Conservation (phyloP, 2,888 invertebrate species). For the Thalpophila matura region DNA sequence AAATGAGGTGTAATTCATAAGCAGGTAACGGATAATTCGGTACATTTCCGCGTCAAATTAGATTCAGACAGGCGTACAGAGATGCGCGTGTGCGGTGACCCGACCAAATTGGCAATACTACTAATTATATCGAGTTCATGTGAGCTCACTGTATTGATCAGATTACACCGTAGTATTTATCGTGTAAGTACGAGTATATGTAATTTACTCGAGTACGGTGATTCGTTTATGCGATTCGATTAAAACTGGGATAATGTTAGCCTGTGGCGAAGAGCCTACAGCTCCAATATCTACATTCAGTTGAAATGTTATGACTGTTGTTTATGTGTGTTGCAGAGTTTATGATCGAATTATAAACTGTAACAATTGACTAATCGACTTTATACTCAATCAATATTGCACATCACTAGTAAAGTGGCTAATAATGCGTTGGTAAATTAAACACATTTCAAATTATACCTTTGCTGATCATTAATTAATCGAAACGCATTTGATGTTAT, state of each 20-base stretch:
- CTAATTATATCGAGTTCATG: slow-evolving; percentile 53
- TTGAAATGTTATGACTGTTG: slow-evolving; percentile 22
- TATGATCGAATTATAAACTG: slow-evolving; percentile 39
- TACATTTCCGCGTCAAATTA: slow-evolving; percentile 70
- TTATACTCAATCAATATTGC: slow-evolving; percentile 8
- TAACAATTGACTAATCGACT: slow-evolving; percentile 31
- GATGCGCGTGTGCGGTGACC: slow-evolving; percentile 70
- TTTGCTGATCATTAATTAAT: slow-evolving; percentile 43
- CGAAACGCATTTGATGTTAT: slow-evolving; percentile 27
- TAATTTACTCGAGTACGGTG: slow-evolving; percentile 23
- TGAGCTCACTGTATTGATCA: slow-evolving; percentile 58
- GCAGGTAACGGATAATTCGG: slow-evolving; percentile 52
- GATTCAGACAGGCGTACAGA: slow-evolving; percentile 65
- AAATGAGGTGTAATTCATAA: slow-evolving; percentile 51
- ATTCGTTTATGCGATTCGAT: slow-evolving; percentile 11
- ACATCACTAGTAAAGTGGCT: slow-evolving; percentile 45
- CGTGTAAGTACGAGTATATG: neutral
- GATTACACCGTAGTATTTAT: slow-evolving; percentile 49
- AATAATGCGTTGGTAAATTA: slow-evolving; percentile 38
- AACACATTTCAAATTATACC: slow-evolving; percentile 21
- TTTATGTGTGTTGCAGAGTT: slow-evolving; percentile 28
- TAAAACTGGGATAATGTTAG: slow-evolving; percentile 44
- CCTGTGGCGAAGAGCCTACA: slow-evolving; percentile 12
- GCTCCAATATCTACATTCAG: slow-evolving; percentile 20
- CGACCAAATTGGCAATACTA: slow-evolving; percentile 67